phyloP scores from a whole-genome alignment of 2,888 invertebrate species.

The Mythimna albipuncta region DNA sequence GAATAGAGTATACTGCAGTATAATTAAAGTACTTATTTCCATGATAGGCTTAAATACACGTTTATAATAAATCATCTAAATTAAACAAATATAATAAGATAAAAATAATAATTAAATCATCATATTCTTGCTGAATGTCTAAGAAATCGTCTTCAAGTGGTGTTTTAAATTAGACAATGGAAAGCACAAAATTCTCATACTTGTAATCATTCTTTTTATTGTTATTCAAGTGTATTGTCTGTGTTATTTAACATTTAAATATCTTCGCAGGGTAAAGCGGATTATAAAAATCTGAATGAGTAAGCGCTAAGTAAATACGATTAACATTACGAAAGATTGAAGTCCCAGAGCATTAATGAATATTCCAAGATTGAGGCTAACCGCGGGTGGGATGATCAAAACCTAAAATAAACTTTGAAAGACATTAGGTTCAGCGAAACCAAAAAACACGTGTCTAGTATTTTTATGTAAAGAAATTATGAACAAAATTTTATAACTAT shows the following conservation, averaged over 20 bases:
- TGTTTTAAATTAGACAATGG: conserved; percentile 32
- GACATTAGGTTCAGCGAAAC: too few relatives aligned
- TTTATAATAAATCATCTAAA: background rate
- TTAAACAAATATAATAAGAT: too few relatives aligned
- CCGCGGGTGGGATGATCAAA: background rate
- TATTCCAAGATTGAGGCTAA: background rate
- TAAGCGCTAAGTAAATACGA: background rate
- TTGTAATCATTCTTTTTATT: conserved; percentile 23
- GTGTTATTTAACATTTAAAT: conserved; percentile 21
- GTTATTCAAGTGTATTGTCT: conserved; percentile 34
- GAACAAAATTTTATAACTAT: too few relatives aligned
- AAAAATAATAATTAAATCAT: background rate
- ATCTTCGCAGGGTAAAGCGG: conserved; percentile 16
- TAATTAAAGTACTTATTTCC: background rate
- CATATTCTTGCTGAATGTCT: background rate
- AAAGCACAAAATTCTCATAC: conserved; percentile 31
- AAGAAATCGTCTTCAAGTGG: conserved; percentile 8
- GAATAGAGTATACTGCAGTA: too few relatives aligned
- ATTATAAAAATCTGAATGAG: conserved; percentile 13
- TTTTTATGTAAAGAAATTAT: too few relatives aligned
- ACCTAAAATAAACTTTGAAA: background rate
- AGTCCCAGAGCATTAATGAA: background rate
- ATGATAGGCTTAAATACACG: background rate
- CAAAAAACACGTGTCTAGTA: too few relatives aligned
- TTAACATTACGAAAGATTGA: background rate